A percentile compares a stretch with the other conserved stretches of the same genome.
Evolutionary conservation across 92 coral and sea anemone species (phyloP).

Genomic region (Blastomussa wellsi): DNA sequence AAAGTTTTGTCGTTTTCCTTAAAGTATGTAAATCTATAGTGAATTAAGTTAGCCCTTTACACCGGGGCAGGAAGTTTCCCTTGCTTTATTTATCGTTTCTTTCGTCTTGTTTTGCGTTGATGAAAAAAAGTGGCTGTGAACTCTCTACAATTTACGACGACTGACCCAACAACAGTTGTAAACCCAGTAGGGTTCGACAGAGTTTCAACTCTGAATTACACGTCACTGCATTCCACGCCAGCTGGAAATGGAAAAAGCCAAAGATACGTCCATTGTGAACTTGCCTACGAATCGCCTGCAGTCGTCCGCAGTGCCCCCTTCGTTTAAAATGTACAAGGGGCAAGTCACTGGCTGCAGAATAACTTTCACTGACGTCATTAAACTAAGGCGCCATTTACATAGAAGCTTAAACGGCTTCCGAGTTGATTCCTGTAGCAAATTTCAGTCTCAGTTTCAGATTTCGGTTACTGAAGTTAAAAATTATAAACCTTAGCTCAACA

Average conservation of each 20-base stretch:
- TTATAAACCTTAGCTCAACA: too few relatives aligned
- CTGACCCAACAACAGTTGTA: too few relatives aligned
- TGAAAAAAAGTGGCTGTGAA: too few relatives aligned
- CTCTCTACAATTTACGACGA: too few relatives aligned
- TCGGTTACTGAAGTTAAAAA: neutral
- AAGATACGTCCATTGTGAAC: too few relatives aligned
- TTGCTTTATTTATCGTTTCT: too few relatives aligned
- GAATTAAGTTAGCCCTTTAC: too few relatives aligned
- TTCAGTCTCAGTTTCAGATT: neutral
- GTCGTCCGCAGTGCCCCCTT: neutral
- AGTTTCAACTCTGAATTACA: neutral
- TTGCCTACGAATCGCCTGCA: neutral
- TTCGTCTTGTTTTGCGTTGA: too few relatives aligned
- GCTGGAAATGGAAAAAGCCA: too few relatives aligned
- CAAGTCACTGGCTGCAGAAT: neutral
- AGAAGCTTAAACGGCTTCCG: neutral
- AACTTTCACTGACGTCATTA: neutral
- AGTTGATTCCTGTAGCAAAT: neutral
- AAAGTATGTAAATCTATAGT: too few relatives aligned
- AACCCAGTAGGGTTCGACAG: neutral
- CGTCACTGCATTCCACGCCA: neutral
- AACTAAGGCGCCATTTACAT: neutral
- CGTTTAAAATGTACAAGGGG: neutral
- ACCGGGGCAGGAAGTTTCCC: too few relatives aligned
- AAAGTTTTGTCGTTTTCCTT: too few relatives aligned